A percentile compares a stretch with the other conserved stretches of the same genome.
Evolutionary conservation across 1,140 invertebrate genomes (phyloP).

Genomic region (Tyrophagus putrescentiae): DNA sequence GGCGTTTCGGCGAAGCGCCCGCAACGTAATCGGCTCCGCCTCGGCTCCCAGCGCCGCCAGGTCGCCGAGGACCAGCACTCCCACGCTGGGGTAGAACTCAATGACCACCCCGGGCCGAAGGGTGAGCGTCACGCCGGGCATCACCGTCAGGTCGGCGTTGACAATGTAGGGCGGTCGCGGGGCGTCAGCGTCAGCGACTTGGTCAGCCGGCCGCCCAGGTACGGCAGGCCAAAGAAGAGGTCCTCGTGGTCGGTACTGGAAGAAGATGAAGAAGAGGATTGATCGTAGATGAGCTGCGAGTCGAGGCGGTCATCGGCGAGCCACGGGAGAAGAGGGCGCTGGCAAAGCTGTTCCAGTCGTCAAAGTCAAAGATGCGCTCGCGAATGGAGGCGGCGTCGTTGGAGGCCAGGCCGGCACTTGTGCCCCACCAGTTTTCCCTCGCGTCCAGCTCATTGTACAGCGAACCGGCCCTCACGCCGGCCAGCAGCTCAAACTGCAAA

Average conservation of each 20-base stretch:
- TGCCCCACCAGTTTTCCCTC: constrained; percentile 92
- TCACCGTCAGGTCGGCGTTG: constrained; percentile 82
- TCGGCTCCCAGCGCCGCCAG: constrained; percentile 65
- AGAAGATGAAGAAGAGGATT: background rate
- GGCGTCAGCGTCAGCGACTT: constrained; percentile 52
- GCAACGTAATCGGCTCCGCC: constrained; percentile 66
- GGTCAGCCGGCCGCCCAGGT: constrained; percentile 64
- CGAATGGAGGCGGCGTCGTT: constrained; percentile 52
- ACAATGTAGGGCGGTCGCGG: constrained; percentile 56
- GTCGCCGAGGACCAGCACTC: constrained; percentile 83
- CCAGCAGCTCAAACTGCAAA: constrained; percentile 77
- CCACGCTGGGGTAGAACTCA: constrained; percentile 84
- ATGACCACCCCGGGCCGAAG: constrained; percentile 78
- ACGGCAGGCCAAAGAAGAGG: constrained; percentile 43
- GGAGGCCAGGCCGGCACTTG: too few species aligned
- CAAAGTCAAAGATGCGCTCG: constrained; percentile 89
- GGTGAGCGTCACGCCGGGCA: constrained; percentile 69
- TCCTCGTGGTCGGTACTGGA: background rate
- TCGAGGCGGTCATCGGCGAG: constrained; percentile 37
- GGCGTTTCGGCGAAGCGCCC: constrained; percentile 41
- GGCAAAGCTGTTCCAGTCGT: constrained; percentile 98
- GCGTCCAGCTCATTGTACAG: constrained; percentile 75
- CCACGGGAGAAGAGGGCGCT: constrained; percentile 77
- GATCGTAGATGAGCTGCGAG: constrained; percentile 23
- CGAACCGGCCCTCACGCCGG: constrained; percentile 72